Evolutionary conservation across 2,888 invertebrate genomes (phyloP).

Genomic region (Palloptera scutellata): DNA sequence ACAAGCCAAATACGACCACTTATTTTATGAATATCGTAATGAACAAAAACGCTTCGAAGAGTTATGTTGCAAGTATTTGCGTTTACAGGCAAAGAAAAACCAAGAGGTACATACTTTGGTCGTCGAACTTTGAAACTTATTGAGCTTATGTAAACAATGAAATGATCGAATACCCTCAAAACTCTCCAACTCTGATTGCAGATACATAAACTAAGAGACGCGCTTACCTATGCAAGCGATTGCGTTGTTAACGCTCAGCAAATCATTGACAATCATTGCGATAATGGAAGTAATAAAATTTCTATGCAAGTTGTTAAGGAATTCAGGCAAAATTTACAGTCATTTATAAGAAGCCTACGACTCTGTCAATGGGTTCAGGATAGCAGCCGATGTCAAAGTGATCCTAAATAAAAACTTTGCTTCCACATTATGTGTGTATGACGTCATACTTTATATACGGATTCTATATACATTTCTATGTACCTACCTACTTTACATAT

Average conservation of each 20-base stretch:
- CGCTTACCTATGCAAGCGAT: constrained; percentile 50
- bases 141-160: too few species aligned
- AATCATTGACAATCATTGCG: constrained; percentile 29
- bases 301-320: constrained; percentile 33
- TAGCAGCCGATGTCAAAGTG: neutral
- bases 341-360: constrained; percentile 46
- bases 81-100: constrained; percentile 52
- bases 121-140: too few species aligned
- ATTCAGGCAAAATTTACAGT: constrained; percentile 50
- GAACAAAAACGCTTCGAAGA: constrained; percentile 49
- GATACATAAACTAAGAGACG: constrained; percentile 48
- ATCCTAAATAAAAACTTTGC: too few species aligned
- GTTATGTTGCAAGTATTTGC: constrained; percentile 51
- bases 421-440: too few species aligned
- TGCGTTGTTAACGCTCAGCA: constrained; percentile 49
- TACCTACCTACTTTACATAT: too few species aligned
- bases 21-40: constrained; percentile 50
- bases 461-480: too few species aligned
- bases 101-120: too few species aligned
- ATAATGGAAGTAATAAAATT: constrained; percentile 3
- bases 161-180: constrained; percentile 8
- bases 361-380: constrained; percentile 41
- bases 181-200: constrained; percentile 21
- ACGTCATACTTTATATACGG: neutral
- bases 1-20: constrained; percentile 50